Conservation (phyloP, 92 coral and sea anemone species). For the Siderastrea radians region DNA sequence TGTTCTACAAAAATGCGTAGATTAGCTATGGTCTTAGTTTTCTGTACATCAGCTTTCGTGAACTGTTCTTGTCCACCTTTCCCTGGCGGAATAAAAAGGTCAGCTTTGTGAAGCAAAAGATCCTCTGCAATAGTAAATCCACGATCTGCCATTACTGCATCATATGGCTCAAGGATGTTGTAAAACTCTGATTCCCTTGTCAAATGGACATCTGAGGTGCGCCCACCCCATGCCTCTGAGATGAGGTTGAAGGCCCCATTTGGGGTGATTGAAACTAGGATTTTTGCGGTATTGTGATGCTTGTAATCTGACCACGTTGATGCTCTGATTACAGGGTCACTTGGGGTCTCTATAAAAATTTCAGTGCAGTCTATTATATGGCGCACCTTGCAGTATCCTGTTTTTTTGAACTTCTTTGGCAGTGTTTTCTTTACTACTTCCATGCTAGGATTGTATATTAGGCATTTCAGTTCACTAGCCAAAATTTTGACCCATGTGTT, state of each 20-base stretch:
- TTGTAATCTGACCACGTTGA: no score
- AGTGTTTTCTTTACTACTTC: conserved; percentile 35
- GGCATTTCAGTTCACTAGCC: conserved; percentile 56
- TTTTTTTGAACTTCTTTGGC: conserved; percentile 54
- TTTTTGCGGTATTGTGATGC: no score
- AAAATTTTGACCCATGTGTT: conserved; percentile 74
- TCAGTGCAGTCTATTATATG: no score
- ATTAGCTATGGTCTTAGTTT: conserved; percentile 53
- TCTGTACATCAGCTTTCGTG: conserved; percentile 57
- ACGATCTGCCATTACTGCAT: conserved; percentile 68
- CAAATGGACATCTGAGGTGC: conserved; percentile 62
- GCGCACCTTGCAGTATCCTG: conserved; percentile 17
- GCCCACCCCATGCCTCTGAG: conserved; percentile 69
- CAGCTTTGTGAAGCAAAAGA: conserved; percentile 38
- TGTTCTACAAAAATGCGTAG: conserved; percentile 73
- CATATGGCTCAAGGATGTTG: conserved; percentile 56
- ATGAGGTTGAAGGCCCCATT: conserved; percentile 68
- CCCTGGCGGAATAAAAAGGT: conserved; percentile 59
- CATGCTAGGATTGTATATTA: not conserved
- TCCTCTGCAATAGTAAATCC: conserved; percentile 63
- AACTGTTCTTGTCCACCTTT: conserved; percentile 73
- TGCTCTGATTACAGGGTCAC: no score
- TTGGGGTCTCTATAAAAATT: no score
- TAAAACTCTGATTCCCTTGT: conserved; percentile 72
- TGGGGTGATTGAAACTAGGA: conserved; percentile 59